Base-by-base conservation (phyloP, 1,140 invertebrate species). In the honey bee (Apis mellifera) region DNA sequence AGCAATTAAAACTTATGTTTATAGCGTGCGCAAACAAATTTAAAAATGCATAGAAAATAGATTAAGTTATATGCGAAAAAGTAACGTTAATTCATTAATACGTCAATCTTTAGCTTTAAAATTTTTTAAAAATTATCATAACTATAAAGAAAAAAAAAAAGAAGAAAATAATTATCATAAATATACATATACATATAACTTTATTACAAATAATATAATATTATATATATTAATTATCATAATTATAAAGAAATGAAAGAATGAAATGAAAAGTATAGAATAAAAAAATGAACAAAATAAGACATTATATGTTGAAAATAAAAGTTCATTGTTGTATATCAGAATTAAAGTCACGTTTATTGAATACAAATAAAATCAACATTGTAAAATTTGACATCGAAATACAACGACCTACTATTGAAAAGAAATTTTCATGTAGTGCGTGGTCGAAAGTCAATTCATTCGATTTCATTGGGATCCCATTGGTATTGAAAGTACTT, bases 401-500 rank as follows among this genome's bases (percentile, higher is more conserved):
- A 69, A 60, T 69, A 59, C 76, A 55, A n/a, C 71, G 78, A 75
- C 79, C 79, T 52, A 76, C 79, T 82, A 19, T 54, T 26, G 73
- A 75, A 82, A 76, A 64, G 66, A 68, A 82, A 82, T 82, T 82
- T 82, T 78, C 80, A 52, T 62, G 19, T 32, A 17, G 17, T 59
- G 48, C 55, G n/a, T 52, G 55, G 73, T 82, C 71, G 80, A 82
- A 82, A 82, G 80, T 57, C 50, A 59, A 9, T 68, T 66, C 70
- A 26, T 60, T 32, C 32, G 73, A 69, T 76, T 76, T 82, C 73
- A 64, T 82, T 62, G 13, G 65, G 21, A 54, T 70, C 55, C 66
- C 52, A 50, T 68, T 48, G 26, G 42, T 32, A 78, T 78, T 26
- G 66, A 78, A 62, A 54, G 50, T 62, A 23, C 32, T 70, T 78